Percentiles rank a stretch among this genome's conserved stretches.
Conservation (phyloP, 2,888 invertebrate species). For the Leptopilina syphax region DNA sequence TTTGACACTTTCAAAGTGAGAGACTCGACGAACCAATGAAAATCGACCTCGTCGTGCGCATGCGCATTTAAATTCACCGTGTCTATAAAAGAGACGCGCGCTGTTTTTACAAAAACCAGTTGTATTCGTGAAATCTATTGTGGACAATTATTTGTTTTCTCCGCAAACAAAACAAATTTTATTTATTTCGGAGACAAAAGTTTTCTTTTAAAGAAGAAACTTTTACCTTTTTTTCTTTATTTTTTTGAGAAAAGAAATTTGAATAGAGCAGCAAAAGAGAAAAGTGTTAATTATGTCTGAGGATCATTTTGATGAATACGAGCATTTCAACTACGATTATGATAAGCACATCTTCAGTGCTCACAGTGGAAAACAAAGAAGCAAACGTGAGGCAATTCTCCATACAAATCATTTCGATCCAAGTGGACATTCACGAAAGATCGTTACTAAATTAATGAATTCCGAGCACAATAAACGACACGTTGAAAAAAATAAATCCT, state of each 20-base stretch:
- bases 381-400: slow-evolving; percentile 91
- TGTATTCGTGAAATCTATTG: background rate
- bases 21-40: background rate
- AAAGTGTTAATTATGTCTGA: slow-evolving; percentile 85
- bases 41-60: background rate
- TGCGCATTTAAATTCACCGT: background rate
- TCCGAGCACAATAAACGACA: slow-evolving; percentile 88
- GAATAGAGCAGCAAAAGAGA: slow-evolving; percentile 33
- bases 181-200: background rate
- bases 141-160: too few species aligned
- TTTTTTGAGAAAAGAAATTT: too few species aligned
- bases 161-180: background rate
- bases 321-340: slow-evolving; percentile 95
- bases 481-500: slow-evolving; percentile 72
- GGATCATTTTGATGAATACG: slow-evolving; percentile 92
- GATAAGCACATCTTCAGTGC: slow-evolving; percentile 92
- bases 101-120: background rate
- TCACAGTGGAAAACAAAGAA: slow-evolving; percentile 93
- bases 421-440: slow-evolving; percentile 95
- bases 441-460: slow-evolving; percentile 90
- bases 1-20: background rate
- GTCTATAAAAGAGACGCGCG: background rate
- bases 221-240: too few species aligned
- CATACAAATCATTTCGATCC: slow-evolving; percentile 96
- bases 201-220: too few species aligned